A percentile compares a stretch with the other conserved stretches of the same genome.
phyloP scores from a whole-genome alignment of 2,797 vertebrate species.

The Pterois miles region DNA sequence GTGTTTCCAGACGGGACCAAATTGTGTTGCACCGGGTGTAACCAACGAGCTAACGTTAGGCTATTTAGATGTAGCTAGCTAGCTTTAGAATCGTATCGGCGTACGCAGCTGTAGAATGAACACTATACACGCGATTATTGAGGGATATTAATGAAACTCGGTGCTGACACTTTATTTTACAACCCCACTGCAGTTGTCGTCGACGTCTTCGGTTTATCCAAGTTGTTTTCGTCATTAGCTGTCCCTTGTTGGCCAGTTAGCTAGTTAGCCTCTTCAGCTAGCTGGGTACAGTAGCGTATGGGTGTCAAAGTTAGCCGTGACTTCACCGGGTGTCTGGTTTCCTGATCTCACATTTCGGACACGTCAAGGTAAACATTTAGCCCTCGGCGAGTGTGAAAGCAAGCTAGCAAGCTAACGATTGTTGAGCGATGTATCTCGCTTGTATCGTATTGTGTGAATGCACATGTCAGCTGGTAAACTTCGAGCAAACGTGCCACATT shows the following conservation, averaged over 20 bases:
- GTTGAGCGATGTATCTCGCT: neutral
- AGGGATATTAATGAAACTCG: neutral
- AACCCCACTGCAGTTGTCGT: neutral
- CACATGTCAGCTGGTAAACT: slow-evolving; percentile 32
- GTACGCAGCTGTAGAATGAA: slow-evolving; percentile 43
- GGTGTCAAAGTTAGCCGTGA: slow-evolving; percentile 78
- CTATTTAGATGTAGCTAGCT: slow-evolving; percentile 76
- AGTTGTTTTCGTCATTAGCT: slow-evolving; percentile 13
- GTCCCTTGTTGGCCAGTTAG: slow-evolving; percentile 31
- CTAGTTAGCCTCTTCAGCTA: slow-evolving; percentile 59
- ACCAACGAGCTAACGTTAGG: slow-evolving; percentile 71
- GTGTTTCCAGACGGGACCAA: slow-evolving; percentile 65
- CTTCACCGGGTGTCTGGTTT: slow-evolving; percentile 73
- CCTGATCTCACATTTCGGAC: slow-evolving; percentile 78
- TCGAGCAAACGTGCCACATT: slow-evolving; percentile 17
- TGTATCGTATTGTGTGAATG: neutral
- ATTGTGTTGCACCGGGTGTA: slow-evolving; percentile 73
- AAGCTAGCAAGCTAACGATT: neutral
- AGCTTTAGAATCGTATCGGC: slow-evolving; percentile 54
- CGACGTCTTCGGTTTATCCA: neutral
- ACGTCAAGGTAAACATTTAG: slow-evolving; percentile 83
- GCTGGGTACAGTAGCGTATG: slow-evolving; percentile 55
- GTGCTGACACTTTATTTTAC: neutral
- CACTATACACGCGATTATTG: neutral
- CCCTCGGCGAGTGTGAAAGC: slow-evolving; percentile 22